Conservation (phyloP, 23 tunicate genomes). For the Ciona savignyi region DNA sequence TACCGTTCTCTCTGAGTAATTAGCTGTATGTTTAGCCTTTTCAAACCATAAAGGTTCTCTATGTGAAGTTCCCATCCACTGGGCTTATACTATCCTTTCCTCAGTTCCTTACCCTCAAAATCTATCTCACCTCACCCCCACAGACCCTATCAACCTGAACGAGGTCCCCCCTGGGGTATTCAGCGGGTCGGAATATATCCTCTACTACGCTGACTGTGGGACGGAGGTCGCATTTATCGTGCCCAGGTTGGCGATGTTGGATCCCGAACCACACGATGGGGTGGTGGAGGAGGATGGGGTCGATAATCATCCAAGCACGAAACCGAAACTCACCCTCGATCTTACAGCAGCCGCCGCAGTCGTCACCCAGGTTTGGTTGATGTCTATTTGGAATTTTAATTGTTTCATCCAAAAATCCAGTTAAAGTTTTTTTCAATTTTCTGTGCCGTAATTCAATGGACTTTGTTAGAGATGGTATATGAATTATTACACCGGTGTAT, state of each 20-base stretch:
- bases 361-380: background rate
- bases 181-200: slow-evolving; percentile 56
- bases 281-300: background rate
- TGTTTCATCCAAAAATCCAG: too few relatives aligned
- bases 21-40: too few relatives aligned
- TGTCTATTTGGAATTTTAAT: too few relatives aligned
- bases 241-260: slow-evolving; percentile 50
- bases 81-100: too few relatives aligned
- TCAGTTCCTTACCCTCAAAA: too few relatives aligned
- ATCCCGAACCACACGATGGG: slow-evolving; percentile 11
- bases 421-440: too few relatives aligned
- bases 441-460: too few relatives aligned
- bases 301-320: background rate
- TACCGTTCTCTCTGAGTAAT: too few relatives aligned
- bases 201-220: slow-evolving; percentile 72
- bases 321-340: slow-evolving; percentile 11
- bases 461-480: too few relatives aligned
- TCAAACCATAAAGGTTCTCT: too few relatives aligned
- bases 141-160: slow-evolving; percentile 53
- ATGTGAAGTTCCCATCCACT: too few relatives aligned
- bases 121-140: background rate
- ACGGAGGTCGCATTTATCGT: slow-evolving; percentile 89
- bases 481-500: too few relatives aligned
- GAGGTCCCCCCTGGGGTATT: slow-evolving; percentile 41
- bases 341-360: slow-evolving; percentile 6